phyloP scores from a whole-genome alignment of 2,888 invertebrate species.

The Epirrita christyi region DNA sequence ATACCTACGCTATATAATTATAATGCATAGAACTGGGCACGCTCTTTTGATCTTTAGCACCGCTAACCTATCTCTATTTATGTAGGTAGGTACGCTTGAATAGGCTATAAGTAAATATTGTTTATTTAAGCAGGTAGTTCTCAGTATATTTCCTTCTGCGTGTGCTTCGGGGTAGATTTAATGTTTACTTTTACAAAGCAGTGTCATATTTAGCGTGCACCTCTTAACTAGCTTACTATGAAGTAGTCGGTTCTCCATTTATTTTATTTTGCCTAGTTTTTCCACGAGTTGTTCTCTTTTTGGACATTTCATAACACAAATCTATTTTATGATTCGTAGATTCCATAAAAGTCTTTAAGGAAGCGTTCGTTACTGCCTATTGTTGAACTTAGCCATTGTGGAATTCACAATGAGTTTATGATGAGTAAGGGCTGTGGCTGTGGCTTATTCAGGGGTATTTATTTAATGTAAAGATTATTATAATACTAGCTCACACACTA shows the following conservation, averaged over 20 bases:
- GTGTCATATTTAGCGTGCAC: constrained; percentile 60
- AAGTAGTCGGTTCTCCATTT: constrained; percentile 5
- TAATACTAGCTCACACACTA: constrained; percentile 11
- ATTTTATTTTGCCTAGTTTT: background rate
- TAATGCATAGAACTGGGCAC: background rate
- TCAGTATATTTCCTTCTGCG: constrained; percentile 28
- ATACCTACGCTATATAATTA: no score
- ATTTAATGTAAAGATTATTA: constrained; percentile 27
- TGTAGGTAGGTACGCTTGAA: background rate
- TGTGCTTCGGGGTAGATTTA: constrained; percentile 33
- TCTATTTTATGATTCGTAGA: constrained; percentile 16
- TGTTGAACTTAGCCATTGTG: constrained; percentile 55
- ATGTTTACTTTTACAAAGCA: constrained; percentile 56
- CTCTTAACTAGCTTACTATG: constrained; percentile 46
- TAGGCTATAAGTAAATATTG: constrained; percentile 11
- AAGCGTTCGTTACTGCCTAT: constrained; percentile 56
- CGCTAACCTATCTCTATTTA: background rate
- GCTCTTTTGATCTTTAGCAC: background rate
- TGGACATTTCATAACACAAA: background rate
- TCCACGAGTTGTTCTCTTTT: background rate
- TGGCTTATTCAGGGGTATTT: constrained; percentile 25
- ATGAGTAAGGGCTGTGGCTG: constrained; percentile 45
- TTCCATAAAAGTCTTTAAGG: constrained; percentile 28
- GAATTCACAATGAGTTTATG: constrained; percentile 51
- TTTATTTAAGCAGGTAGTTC: constrained; percentile 22